These are phyloP conservation scores for Theodoxus fluviatilis DNA, from an alignment of 2,888 invertebrate species.

Conservation along the genomic window DNA sequence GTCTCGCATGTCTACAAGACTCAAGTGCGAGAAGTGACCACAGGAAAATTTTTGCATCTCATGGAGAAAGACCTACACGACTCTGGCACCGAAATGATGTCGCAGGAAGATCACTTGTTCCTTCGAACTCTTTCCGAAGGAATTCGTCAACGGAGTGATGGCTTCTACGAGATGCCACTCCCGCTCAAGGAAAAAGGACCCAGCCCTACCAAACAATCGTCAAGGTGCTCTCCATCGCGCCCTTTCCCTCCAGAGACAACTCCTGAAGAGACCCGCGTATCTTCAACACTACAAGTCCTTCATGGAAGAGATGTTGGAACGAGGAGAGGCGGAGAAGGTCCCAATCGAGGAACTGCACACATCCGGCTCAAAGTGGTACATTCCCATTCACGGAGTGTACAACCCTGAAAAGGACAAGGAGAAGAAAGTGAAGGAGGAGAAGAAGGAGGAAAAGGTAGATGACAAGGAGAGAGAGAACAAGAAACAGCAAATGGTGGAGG, in stretches of 20 bases:
- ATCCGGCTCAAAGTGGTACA: conserved; percentile 22
- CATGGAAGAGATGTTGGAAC: conserved; percentile 17
- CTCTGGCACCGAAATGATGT: background rate
- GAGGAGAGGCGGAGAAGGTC: background rate
- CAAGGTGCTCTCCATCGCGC: background rate
- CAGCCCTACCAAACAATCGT: conserved; percentile 14
- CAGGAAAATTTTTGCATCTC: background rate
- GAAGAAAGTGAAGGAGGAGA: too few species aligned
- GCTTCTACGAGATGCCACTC: background rate
- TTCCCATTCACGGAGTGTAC: conserved; percentile 25
- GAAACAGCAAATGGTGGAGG: too few species aligned
- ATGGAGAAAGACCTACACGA: conserved; percentile 3
- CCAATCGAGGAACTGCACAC: background rate
- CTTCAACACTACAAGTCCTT: conserved; percentile 11
- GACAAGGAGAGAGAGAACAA: conserved; percentile 18
- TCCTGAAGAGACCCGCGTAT: conserved; percentile 1
- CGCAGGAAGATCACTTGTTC: conserved; percentile 18
- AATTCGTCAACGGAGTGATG: conserved; percentile 3
- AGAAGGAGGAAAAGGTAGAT: too few species aligned
- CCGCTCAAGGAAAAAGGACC: background rate
- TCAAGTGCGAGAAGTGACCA: background rate
- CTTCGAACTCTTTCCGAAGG: background rate
- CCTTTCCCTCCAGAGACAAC: background rate
- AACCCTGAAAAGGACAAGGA: conserved; percentile 30
- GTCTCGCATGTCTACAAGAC: background rate